Evolutionary conservation across 2,113 vertebrate genomes (phyloP), one percentile per base, ranked within the genome.

Genomic region (Pomatostomus ruficeps): DNA sequence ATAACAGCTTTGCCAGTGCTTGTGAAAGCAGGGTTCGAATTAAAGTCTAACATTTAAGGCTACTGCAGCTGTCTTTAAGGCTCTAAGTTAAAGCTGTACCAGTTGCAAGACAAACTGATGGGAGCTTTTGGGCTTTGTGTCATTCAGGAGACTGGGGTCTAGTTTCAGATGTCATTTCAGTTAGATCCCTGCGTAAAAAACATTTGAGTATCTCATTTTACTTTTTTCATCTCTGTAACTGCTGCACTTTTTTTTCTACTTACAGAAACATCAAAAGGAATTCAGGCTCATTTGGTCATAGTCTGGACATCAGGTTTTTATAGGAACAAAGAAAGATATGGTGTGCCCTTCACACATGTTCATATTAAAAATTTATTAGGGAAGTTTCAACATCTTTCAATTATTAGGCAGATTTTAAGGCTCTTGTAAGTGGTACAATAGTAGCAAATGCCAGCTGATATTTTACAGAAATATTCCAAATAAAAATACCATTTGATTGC

Each of bases 361-460:
- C 67, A 3, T 91, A 91, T 95, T 85, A 95, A 97, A 97, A 88
- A 91, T 81, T 70, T 95, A 93, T 81, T 72, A 51, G 82, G 85
- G 80, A 85, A 65, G 63, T 96, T 97, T 97, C 88, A 74, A 86
- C 67, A 88, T 95, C 70, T 79, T 85, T 93, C 72, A 36, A 87
- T 96, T 97, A 95, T 96, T 73, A 91, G 87, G 86, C 71, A 92
- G 84, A 88, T 95, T 95, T 96, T 83, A 92, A 95, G 74, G 74
- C 68, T 88, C 58, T 80, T 62, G 54, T 88, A 94, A 95, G 80
- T 74, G 72, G 10, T 81, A 70, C 2, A 70, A 76, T 33, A 38
- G 65, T 88, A 81, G 79, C 62, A 95, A 98, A 94, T 89, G 72
- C 87, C 55, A 76, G 46, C 76, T 84, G 28, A 29, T 95, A 92